Evolutionary conservation across 1,140 invertebrate species (phyloP).

Genomic region (Drosophila sturtevanti): DNA sequence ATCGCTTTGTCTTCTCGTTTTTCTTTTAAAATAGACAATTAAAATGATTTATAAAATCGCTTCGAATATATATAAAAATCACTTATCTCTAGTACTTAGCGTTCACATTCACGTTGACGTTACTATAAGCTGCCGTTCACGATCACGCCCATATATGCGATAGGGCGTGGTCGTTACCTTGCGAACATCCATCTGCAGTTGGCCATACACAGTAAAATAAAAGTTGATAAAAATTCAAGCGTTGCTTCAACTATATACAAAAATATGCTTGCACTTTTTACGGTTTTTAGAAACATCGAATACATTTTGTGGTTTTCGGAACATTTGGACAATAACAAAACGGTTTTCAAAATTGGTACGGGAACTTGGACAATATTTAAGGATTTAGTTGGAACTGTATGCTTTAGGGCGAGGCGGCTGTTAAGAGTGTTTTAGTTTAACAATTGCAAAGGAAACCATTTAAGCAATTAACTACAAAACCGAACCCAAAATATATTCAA

Average conservation of each 20-base stretch:
- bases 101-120: constrained; percentile 64
- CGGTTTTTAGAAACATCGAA: constrained; percentile 29
- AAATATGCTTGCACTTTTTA: constrained; percentile 62
- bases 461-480: constrained; percentile 36
- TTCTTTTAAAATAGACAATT: constrained; percentile 77
- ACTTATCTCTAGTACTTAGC: constrained; percentile 76
- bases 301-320: constrained; percentile 41
- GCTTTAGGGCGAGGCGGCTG: neutral
- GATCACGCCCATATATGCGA: constrained; percentile 37
- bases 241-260: constrained; percentile 74
- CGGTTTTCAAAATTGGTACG: neutral
- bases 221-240: constrained; percentile 66
- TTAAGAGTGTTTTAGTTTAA: constrained; percentile 63
- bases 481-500: constrained; percentile 10
- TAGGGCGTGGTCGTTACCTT: constrained; percentile 37
- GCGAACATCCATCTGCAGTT: constrained; percentile 46
- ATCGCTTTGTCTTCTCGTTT: constrained; percentile 21
- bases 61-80: constrained; percentile 73
- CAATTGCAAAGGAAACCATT: constrained; percentile 72
- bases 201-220: constrained; percentile 57
- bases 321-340: constrained; percentile 35
- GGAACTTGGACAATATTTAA: neutral
- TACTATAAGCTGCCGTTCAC: constrained; percentile 12
- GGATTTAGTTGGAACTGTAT: constrained; percentile 26
- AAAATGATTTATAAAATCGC: constrained; percentile 80